Base-by-base conservation (phyloP, 2,113 vertebrate genomes). In the Nicator chloris region DNA sequence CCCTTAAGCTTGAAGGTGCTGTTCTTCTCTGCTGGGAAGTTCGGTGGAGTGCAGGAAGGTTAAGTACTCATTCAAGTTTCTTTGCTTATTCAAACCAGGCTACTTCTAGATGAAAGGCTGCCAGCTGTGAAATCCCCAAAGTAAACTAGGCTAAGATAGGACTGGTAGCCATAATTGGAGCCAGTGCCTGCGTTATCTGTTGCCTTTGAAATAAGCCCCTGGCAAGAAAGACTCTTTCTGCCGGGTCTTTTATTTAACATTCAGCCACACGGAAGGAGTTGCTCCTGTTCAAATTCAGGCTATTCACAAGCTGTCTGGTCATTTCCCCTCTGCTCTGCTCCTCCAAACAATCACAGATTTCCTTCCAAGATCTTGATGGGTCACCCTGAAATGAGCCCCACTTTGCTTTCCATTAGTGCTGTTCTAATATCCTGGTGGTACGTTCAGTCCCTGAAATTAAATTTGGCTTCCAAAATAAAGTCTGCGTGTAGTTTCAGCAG, bases 11-110 rank as follows among this genome's bases (percentile, higher is more conserved):
- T 76, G 68, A 90, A 95, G 93, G 88, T 86, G 92, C 94, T 92
- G 93, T 89, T 96, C 72, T 86, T 92, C 93, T 95, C 94, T 96
- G 83, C 83, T 96, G 92, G 89, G 86, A 96, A 97, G 90, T 91
- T 83, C 75, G 8, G 44, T 64, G 61, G 39, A 93, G 95, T 88
- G 80, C 95, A 96, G 86, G 84, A 95, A 96, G 95, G 93, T 96
- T 96, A 96, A 97, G 93, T 95, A 94, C 91, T 94, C 90, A 91
- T 96, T 96, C 95, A 83, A 19, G 81, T 95, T 80, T 93, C 87
- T 96, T 93, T 94, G 87, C 94, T 89, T 97, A 95, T 97, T 97
- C 94, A 97, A 96, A 95, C 92, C 92, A 96, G 90, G 90, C 91
- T 92, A 40, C 91, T 96, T 84, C 77, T 93, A 93, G 94, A 95